Percentiles rank a stretch among this genome's conserved stretches.
Conservation (phyloP, 2,888 invertebrate genomes). For the Mythimna loreyi region DNA sequence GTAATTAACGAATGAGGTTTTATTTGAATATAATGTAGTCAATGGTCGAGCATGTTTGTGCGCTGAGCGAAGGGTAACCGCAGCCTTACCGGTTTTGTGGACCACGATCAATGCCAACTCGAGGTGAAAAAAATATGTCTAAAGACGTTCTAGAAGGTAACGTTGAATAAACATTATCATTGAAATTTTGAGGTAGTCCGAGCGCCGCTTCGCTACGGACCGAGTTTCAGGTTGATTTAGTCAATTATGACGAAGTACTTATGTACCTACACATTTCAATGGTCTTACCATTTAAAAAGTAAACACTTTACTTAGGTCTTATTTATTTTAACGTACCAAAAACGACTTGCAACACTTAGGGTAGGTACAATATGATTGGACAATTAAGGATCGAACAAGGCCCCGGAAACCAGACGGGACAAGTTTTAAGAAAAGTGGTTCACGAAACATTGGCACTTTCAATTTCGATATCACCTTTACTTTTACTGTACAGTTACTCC, state of each 20-base stretch:
- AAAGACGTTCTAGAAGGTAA: conserved; percentile 80
- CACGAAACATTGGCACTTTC: conserved; percentile 74
- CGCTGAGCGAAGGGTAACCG: conserved; percentile 87
- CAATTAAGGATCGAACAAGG: conserved; percentile 40
- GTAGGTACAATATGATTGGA: conserved; percentile 19
- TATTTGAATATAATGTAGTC: conserved; percentile 71
- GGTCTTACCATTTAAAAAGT: conserved; percentile 24
- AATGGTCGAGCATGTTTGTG: conserved; percentile 68
- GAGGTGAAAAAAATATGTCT: conserved; percentile 85
- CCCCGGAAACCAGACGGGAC: conserved; percentile 66
- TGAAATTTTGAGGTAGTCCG: conserved; percentile 52
- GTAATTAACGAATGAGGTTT: conserved; percentile 64
- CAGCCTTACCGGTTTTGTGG: conserved; percentile 87
- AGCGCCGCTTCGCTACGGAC: conserved; percentile 10
- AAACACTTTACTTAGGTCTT: conserved; percentile 27
- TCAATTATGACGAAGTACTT: conserved; percentile 12
- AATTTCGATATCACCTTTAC: conserved; percentile 70
- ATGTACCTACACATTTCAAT: conserved; percentile 13
- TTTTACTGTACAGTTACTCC: conserved; percentile 55
- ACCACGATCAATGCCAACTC: conserved; percentile 86
- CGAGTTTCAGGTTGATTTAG: conserved; percentile 27
- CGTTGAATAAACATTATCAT: conserved; percentile 62
- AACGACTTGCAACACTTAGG: conserved; percentile 32
- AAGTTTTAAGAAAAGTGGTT: conserved; percentile 75
- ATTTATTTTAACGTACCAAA: conserved; percentile 38